phyloP scores from a whole-genome alignment of 1,140 invertebrate species.

The Diploscapter pachys region DNA sequence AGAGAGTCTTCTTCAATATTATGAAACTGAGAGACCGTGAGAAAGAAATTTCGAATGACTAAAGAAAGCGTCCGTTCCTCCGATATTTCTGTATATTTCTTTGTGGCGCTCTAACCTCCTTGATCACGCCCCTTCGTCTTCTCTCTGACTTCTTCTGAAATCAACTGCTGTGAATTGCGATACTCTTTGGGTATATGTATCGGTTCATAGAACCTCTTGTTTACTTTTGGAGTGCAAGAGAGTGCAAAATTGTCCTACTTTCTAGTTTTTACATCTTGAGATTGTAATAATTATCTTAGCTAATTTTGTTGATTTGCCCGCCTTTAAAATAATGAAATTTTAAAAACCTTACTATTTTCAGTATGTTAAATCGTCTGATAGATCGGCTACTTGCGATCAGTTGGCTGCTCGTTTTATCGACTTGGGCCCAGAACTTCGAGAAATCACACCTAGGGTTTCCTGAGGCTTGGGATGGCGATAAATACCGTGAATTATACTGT shows the following conservation, averaged over 20 bases:
- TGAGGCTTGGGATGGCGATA: conserved; percentile 58
- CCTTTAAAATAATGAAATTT: background rate
- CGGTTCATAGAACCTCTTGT: background rate
- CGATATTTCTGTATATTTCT: too few relatives aligned
- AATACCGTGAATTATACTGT: conserved; percentile 54
- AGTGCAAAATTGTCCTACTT: background rate
- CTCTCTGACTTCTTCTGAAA: too few relatives aligned
- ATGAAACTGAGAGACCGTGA: too few relatives aligned
- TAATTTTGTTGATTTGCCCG: background rate
- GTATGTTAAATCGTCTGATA: too few relatives aligned
- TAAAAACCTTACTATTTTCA: background rate
- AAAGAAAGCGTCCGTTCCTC: too few relatives aligned
- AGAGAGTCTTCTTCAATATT: too few relatives aligned
- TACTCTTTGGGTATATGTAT: too few relatives aligned
- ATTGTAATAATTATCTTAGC: background rate
- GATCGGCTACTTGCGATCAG: background rate
- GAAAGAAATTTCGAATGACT: too few relatives aligned
- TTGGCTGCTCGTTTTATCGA: conserved; percentile 9
- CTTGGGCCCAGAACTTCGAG: conserved; percentile 19
- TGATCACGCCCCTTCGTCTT: too few relatives aligned
- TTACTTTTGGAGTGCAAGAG: background rate
- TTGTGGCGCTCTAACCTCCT: too few relatives aligned
- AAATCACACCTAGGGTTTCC: conserved; percentile 51
- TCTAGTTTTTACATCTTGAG: background rate
- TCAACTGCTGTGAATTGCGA: too few relatives aligned